A percentile compares a stretch with the other conserved stretches of the same genome.
Conservation (phyloP, 2,888 invertebrate species). For the Paralinhomoeus sp. region DNA sequence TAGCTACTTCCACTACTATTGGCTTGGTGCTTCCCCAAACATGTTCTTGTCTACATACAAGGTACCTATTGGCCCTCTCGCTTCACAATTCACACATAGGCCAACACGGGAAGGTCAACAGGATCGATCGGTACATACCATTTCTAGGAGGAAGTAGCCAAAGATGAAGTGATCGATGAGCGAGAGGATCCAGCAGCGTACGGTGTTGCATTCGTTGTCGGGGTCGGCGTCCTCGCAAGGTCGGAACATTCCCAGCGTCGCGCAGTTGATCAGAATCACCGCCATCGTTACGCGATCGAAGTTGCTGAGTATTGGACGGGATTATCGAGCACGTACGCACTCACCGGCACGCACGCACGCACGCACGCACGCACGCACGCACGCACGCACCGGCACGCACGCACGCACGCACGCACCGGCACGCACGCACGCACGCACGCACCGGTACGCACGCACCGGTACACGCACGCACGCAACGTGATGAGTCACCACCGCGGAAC, state of each 20-base stretch:
- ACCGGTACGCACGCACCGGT: background rate
- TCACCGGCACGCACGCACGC: background rate
- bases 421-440: too few relatives aligned
- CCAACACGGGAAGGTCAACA: too few relatives aligned
- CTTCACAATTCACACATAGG: too few relatives aligned
- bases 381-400: background rate
- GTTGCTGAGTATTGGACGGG: constrained; percentile 65
- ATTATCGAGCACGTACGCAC: too few relatives aligned
- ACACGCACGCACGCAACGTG: background rate
- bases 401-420: background rate
- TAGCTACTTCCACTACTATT: too few relatives aligned
- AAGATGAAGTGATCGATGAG: constrained; percentile 96
- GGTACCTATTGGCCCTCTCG: too few relatives aligned
- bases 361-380: background rate
- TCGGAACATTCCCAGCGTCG: constrained; percentile 97
- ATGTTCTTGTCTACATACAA: too few relatives aligned
- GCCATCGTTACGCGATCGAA: constrained; percentile 95
- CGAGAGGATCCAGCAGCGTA: constrained; percentile 37
- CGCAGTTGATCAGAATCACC: constrained; percentile 88
- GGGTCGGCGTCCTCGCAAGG: constrained; percentile 69
- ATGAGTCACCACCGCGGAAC: background rate
- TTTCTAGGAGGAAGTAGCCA: constrained; percentile 71
- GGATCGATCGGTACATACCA: constrained; percentile 34
- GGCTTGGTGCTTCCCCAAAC: too few relatives aligned
- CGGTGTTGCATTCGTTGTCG: constrained; percentile 45